These are phyloP conservation scores for Lophura nycthemera DNA, from an alignment of 2,113 vertebrate species.

Conservation along the genomic window DNA sequence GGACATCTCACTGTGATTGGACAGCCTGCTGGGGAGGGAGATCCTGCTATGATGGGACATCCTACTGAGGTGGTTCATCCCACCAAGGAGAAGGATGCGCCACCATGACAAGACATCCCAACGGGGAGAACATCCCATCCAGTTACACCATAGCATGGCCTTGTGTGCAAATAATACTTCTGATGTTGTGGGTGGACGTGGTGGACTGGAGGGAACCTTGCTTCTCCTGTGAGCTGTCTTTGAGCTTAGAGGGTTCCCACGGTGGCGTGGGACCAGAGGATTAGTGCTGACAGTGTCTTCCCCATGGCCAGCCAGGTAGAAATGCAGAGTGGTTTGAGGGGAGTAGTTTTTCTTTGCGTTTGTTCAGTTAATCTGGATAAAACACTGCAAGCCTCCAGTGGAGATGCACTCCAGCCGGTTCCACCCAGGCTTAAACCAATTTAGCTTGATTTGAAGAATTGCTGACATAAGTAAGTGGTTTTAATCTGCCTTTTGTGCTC, in stretches of 20 bases:
- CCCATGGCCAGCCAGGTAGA: background rate
- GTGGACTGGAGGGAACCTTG: background rate
- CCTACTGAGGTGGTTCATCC: background rate
- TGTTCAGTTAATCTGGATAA: slow-evolving; percentile 2
- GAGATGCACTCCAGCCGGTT: background rate
- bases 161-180: rapidly evolving
- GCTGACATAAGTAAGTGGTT: slow-evolving; percentile 38
- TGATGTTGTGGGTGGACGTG: background rate
- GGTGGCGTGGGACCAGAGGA: rapidly evolving
- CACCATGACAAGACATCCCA: background rate
- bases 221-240: rapidly evolving
- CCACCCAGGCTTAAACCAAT: slow-evolving; percentile 34
- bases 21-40: background rate
- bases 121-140: background rate
- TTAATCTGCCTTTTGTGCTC: slow-evolving; percentile 46
- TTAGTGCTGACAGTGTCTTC: background rate
- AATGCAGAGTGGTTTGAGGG: background rate
- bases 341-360: background rate
- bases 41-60: background rate
- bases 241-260: background rate
- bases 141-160: background rate
- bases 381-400: background rate
- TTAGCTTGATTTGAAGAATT: slow-evolving; percentile 31
- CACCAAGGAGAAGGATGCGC: background rate
- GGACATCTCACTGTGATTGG: background rate